Conservation (phyloP, 2,797 vertebrate genomes). For the Pogoniulus pusillus region DNA sequence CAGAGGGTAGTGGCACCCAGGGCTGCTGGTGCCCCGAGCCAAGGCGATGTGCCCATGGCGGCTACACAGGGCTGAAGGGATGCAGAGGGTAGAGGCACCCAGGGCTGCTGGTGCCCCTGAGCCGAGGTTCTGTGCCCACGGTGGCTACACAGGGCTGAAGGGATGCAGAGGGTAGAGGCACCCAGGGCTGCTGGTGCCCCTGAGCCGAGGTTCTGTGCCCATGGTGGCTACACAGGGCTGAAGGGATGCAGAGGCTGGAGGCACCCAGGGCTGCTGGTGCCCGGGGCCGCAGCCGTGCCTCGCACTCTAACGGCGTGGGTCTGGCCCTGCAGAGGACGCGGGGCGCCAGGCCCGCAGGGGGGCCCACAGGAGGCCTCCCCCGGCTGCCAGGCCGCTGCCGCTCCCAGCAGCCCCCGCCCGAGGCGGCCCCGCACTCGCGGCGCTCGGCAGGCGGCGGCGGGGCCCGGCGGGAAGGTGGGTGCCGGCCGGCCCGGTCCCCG, state of each 20-base stretch:
- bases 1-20: no score
- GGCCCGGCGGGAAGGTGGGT: background rate
- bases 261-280: no score
- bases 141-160: background rate
- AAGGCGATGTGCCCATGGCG: background rate
- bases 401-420: conserved; percentile 38
- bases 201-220: no score
- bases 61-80: background rate
- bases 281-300: background rate
- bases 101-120: no score
- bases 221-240: no score
- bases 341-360: background rate
- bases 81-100: no score
- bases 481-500: background rate
- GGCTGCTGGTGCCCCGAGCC: no score
- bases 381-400: background rate
- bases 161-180: background rate
- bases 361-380: background rate
- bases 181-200: background rate
- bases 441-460: conserved; percentile 49
- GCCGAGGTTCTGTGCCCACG: background rate
- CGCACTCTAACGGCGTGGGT: background rate
- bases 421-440: conserved; percentile 31
- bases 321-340: background rate
- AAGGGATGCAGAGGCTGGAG: no score